Evolutionary conservation across 2,113 vertebrate species (phyloP).

Genomic region (Grammomys surdaster): DNA sequence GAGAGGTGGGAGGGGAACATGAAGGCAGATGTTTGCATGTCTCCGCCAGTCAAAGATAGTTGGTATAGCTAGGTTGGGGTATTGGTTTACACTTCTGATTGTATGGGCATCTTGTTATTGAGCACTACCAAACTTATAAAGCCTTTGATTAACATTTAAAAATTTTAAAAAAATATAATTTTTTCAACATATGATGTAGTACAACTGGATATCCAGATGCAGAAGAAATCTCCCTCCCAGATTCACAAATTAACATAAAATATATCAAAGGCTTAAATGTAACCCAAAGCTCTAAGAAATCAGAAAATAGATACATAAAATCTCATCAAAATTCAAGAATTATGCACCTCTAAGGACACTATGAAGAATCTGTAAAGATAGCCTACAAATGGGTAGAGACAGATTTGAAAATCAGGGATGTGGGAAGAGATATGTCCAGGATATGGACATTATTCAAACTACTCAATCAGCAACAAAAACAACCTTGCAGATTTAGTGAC

Average conservation of each 20-base stretch:
- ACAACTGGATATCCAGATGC: neutral
- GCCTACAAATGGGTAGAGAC: neutral
- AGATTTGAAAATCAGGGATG: neutral
- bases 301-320: slow-evolving; percentile 38
- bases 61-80: no score
- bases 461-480: slow-evolving; percentile 31
- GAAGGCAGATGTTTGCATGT: no score
- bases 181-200: neutral
- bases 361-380: slow-evolving; percentile 41
- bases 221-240: neutral
- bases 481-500: neutral
- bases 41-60: no score
- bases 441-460: slow-evolving; percentile 8
- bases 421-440: slow-evolving; percentile 1
- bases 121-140: no score
- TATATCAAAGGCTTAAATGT: slow-evolving; percentile 1
- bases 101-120: no score
- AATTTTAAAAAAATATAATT: no score
- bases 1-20: no score
- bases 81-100: no score
- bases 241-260: neutral
- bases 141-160: no score
- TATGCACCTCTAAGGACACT: neutral
- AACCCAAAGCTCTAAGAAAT: slow-evolving; percentile 38
- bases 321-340: slow-evolving; percentile 27